Conservation (phyloP, 2,888 invertebrate species). For the Drosophila anomalata region DNA sequence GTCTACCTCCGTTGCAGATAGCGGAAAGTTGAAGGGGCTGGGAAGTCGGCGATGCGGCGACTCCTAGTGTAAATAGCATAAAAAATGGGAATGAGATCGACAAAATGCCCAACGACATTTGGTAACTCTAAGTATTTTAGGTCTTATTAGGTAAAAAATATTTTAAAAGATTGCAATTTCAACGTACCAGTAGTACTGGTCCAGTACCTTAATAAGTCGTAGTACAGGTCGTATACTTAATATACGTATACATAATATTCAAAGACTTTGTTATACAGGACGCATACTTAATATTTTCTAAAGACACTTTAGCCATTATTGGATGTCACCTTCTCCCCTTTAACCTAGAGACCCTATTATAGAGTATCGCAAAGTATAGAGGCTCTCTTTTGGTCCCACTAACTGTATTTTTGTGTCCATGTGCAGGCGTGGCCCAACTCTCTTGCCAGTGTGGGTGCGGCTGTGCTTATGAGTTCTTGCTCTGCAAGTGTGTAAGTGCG, state of each 20-base stretch:
- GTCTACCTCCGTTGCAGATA: constrained; percentile 56
- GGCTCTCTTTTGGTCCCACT: constrained; percentile 39
- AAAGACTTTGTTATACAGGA: neutral
- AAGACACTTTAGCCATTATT: no score
- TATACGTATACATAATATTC: neutral
- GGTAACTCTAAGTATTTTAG: neutral
- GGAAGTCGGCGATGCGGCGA: constrained; percentile 34
- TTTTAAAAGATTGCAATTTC: no score
- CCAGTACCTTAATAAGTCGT: no score
- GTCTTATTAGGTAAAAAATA: neutral
- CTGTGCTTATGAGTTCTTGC: constrained; percentile 21
- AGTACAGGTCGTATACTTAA: neutral
- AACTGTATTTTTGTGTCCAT: constrained; percentile 32
- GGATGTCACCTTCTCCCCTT: no score
- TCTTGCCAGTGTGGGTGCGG: neutral
- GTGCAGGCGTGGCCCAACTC: constrained; percentile 29
- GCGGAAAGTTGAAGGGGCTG: constrained; percentile 52
- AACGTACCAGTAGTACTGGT: no score
- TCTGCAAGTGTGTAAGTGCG: constrained; percentile 21
- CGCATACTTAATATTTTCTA: neutral
- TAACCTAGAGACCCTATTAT: neutral
- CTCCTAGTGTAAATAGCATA: constrained; percentile 39
- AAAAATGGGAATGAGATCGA: constrained; percentile 14
- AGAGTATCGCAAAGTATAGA: constrained; percentile 14
- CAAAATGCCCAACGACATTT: neutral